phyloP scores from a whole-genome alignment of 35 echinoderm and acorn worm species.

The Heliocidaris tuberculata region DNA sequence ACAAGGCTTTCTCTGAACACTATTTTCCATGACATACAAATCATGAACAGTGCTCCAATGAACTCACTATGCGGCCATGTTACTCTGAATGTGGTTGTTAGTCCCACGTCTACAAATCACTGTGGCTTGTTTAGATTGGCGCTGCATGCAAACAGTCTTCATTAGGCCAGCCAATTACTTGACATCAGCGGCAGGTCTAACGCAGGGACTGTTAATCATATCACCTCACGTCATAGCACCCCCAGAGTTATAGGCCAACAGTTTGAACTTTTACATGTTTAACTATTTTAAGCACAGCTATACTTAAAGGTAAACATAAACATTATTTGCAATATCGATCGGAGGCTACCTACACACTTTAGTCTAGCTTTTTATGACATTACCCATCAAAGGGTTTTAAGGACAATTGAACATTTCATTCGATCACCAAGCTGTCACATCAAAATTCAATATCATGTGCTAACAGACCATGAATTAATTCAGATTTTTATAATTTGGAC shows the following conservation, averaged over 20 bases:
- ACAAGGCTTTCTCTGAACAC: neutral
- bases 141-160: slow-evolving; percentile 11
- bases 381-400: too few relatives aligned
- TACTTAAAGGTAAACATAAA: neutral
- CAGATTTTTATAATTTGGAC: too few relatives aligned
- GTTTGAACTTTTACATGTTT: neutral
- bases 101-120: neutral
- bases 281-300: slow-evolving; percentile 10
- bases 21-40: neutral
- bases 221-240: neutral
- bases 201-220: slow-evolving; percentile 22
- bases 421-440: too few relatives aligned
- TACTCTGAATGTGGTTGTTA: neutral
- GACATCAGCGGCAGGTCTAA: neutral
- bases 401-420: too few relatives aligned
- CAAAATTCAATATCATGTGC: too few relatives aligned
- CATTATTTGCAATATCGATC: neutral
- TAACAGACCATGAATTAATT: too few relatives aligned
- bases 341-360: too few relatives aligned
- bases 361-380: too few relatives aligned
- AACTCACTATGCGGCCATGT: neutral
- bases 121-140: slow-evolving; percentile 30
- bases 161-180: slow-evolving; percentile 35
- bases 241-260: neutral
- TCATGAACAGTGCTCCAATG: neutral